Base-by-base conservation (phyloP, 2,113 vertebrate species). In the Capricornis sumatraensis region DNA sequence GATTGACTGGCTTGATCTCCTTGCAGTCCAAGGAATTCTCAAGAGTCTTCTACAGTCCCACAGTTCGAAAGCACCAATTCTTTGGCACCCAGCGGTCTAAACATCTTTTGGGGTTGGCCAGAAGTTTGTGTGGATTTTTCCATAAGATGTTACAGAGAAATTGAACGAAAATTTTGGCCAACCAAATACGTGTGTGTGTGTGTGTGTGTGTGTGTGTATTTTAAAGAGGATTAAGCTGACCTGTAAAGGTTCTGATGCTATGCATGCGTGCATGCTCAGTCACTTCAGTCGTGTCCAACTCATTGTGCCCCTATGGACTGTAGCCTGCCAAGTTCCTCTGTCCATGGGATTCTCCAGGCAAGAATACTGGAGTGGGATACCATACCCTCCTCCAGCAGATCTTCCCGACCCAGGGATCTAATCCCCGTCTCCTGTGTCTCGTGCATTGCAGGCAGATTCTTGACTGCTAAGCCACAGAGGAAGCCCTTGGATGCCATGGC, bases 221-320 rank as follows among this genome's bases (percentile, higher is more conserved):
- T 43, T 53, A 55, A 64, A 62, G 36, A 64, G 47, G 16, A 79
- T 33, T 3, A 23, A 28, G n/a, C 14, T 40, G 57, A 91, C 52
- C 60, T 71, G 19, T 50, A 55, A 81, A 82, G 43, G 12, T 28
- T 23, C 47, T 25, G 30, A 47, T 17, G 52, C 5, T 58, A 15
- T 0, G 52, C 71, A 43, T 0, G 45, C 0, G 0, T 27, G 71
- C 36, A 27, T 7, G 21, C 21, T 76, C 36, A 43, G 71, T 71
- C 67, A 40, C n/a, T 71, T 71, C 19, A 6, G n/a, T 43, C 11
- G 0, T 76, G 21, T 76, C 36, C 23, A 43, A 43, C 71, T 76
- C 71, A 40, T 43, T 43, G 21, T 27, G 71, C 21, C 40, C 71
- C 36, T 27, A 14, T 27, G 23, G 40, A 76, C 23, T 43, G 12